A percentile compares a stretch with the other conserved stretches of the same genome.
Evolutionary conservation across 2,113 vertebrate genomes (phyloP).

Genomic region (Camelus dromedarius): DNA sequence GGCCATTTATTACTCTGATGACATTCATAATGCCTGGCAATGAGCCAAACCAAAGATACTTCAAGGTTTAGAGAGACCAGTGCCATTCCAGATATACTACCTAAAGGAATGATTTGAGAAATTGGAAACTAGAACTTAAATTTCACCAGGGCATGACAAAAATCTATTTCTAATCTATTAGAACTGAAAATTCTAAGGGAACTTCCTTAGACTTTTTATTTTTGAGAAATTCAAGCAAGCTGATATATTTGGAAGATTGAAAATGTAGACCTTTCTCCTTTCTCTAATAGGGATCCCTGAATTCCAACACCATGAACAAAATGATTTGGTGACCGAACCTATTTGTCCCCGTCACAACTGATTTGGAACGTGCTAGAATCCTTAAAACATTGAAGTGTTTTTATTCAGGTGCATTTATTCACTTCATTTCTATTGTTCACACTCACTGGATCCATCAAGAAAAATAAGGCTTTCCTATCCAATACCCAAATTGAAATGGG

Average conservation of each 20-base stretch:
- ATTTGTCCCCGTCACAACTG: neutral
- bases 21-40: neutral
- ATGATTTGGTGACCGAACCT: neutral
- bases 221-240: slow-evolving; percentile 32
- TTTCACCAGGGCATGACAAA: slow-evolving; percentile 17
- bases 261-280: neutral
- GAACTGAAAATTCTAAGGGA: slow-evolving; percentile 48
- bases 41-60: slow-evolving; percentile 28
- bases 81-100: neutral
- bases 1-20: neutral
- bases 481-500: neutral
- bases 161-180: slow-evolving; percentile 35
- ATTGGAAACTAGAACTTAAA: slow-evolving; percentile 10
- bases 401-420: neutral
- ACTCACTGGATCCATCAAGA: neutral
- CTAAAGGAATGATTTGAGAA: slow-evolving; percentile 34
- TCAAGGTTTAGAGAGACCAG: neutral
- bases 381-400: slow-evolving; percentile 31
- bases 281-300: neutral
- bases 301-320: slow-evolving; percentile 26
- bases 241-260: neutral
- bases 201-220: neutral
- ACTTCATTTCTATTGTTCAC: neutral
- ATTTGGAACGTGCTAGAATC: neutral
- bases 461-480: neutral